Percentiles rank a stretch among this genome's conserved stretches.
Evolutionary conservation across 2,113 vertebrate species (phyloP).

Genomic region (Rhineura floridana): DNA sequence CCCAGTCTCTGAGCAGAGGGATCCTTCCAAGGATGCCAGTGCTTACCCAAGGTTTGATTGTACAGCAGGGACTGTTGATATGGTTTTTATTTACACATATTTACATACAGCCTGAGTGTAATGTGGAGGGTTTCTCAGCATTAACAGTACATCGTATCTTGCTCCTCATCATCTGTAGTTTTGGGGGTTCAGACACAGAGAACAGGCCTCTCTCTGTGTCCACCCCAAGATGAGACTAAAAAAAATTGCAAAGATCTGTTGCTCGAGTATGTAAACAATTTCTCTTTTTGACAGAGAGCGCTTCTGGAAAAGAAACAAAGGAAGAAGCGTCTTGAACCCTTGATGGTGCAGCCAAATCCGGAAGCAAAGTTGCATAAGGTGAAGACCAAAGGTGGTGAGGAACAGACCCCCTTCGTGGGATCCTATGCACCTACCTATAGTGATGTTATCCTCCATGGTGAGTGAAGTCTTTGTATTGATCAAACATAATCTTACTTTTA

Average conservation of each 20-base stretch:
- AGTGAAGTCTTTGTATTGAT: slow-evolving; percentile 37
- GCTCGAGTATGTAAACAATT: not conserved
- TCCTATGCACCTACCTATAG: slow-evolving; percentile 64
- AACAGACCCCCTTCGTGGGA: slow-evolving; percentile 87
- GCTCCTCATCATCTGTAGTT: no score
- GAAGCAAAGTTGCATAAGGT: slow-evolving; percentile 80
- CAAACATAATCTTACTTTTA: not conserved
- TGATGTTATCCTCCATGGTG: slow-evolving; percentile 85
- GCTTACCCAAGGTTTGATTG: no score
- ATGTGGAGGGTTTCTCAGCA: no score
- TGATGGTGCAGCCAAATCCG: slow-evolving; percentile 94
- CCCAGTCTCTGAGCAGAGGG: no score
- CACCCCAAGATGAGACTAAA: no score
- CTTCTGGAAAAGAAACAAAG: slow-evolving; percentile 93
- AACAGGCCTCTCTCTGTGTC: no score
- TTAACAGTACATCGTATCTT: no score
- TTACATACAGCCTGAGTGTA: no score
- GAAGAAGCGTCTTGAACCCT: slow-evolving; percentile 87
- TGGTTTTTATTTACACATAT: no score
- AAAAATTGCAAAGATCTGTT: not conserved
- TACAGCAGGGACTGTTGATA: no score
- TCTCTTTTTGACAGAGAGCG: slow-evolving; percentile 78
- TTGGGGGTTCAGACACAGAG: no score
- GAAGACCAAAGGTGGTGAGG: slow-evolving; percentile 80
- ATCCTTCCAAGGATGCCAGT: no score